Base-by-base conservation (phyloP, 1,140 invertebrate genomes). In the Centruroides sculpturatus region DNA sequence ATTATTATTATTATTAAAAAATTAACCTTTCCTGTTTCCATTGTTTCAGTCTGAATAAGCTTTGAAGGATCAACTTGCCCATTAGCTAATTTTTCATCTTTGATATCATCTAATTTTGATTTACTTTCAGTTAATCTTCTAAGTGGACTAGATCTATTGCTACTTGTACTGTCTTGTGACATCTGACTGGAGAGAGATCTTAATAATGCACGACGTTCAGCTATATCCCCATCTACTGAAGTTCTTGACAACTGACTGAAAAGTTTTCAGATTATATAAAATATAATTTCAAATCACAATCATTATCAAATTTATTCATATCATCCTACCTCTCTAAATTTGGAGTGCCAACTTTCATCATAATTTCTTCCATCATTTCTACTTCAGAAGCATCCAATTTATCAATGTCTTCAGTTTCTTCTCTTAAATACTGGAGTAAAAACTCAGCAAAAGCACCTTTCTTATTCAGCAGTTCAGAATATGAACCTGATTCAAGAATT, bases 1-100 rank as follows among this genome's bases (percentile, higher is more conserved):
- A 23, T 23, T 23, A 23, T 23, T 23, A 23, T 23, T 23, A 23
- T 59, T 35, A 62, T 36, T 23, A 35, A 35, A 54, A 57, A 62
- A 78, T 80, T 81, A 76, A 90, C 91, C 72, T 87, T 88, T 65
- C 91, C 90, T 8, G 88, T 93, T 81, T 94, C 87, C 0, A 87
- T 76, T 74, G 90, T 92, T 72, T 95, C 91, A 3, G 77, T 78
- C 75, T 93, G 88, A 67, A 94, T 92, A 4, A 94, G 76, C 75
- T 92, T 35, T 51, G 12, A 10, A 13, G 50, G 12, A n/a, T 51
- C 12, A 8, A 34, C 12, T 51, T 51, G 50, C 23, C 23, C 54
- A 55, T 35, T 35, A 35, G 12, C 54, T 35, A 36, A 12, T 35
- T 55, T 55, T 35, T 23, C 54, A 55, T 55, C 35, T 7, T 23